Base-by-base conservation (phyloP, 2,113 vertebrate genomes). In the Mixornis gularis region DNA sequence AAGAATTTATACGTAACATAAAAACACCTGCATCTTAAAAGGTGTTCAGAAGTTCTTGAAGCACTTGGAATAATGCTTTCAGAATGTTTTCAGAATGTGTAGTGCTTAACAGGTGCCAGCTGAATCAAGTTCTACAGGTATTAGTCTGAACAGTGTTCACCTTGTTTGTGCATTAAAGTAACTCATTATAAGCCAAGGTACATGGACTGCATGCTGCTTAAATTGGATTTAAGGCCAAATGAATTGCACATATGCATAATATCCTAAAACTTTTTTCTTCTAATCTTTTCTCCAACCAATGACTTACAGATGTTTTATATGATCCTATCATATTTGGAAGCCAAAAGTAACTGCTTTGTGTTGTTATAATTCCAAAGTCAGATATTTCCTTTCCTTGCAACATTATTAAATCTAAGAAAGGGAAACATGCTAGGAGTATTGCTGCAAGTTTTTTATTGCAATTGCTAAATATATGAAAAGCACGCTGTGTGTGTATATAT, bases 281-380 rank as follows among this genome's bases (percentile, higher is more conserved):
- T 95, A 86, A 89, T 94, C 86, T 94, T n/a, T 87, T n/a, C 59
- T 85, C 63, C 62, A 90, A 26, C 89, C 90, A 95, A 93, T 71
- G 92, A 79, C 86, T 96, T 95, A 82, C 95, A 96, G 94, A 92
- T 97, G 95, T 95, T 95, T 93, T 91, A 90, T 92, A 77, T 79
- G 72, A 80, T 78, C 65, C 90, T 81, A 81, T 91, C 87, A 52
- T 94, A 73, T 90, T 85, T 93, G 81, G 72, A 94, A 95, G 69
- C 80, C 86, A 84, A 93, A 95, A 85, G 76, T 77, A 70, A 95
- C 90, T 90, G 76, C 66, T 59, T 94, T 82, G 64, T 96, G 63
- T 88, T 89, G 68, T 84, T 87, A 46, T 55, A 94, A 94, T 90
- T 94, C 81, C 69, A 78, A 92, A 93, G 69, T 93, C 93, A 95